A percentile compares a stretch with the other conserved stretches of the same genome.
Evolutionary conservation across 1,140 invertebrate genomes (phyloP).

Genomic region (Drosophila eugracilis): DNA sequence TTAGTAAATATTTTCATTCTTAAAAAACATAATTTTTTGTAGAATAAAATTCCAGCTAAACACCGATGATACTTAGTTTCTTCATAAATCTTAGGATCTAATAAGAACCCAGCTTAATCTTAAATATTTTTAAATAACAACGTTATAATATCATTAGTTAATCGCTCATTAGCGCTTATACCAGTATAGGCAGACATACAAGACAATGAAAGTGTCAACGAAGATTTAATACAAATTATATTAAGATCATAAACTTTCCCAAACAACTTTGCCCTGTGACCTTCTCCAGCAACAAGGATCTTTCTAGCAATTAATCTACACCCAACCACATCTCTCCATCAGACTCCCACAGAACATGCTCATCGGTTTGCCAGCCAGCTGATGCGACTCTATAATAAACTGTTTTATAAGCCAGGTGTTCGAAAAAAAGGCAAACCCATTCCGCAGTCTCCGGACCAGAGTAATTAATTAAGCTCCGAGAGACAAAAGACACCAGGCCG

Average conservation of each 20-base stretch:
- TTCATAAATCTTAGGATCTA: too few relatives aligned
- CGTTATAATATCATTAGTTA: too few relatives aligned
- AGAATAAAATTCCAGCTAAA: too few relatives aligned
- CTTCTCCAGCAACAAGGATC: not conserved
- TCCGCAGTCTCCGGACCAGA: slow-evolving; percentile 9
- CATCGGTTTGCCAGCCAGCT: not conserved
- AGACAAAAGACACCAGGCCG: slow-evolving; percentile 21
- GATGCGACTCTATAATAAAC: slow-evolving; percentile 16
- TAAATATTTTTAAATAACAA: too few relatives aligned
- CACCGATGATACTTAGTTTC: too few relatives aligned
- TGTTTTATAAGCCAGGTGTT: slow-evolving; percentile 38
- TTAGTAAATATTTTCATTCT: too few relatives aligned
- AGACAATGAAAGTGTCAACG: too few relatives aligned
- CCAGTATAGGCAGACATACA: too few relatives aligned
- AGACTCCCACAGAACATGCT: not conserved
- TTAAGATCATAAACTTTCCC: not conserved
- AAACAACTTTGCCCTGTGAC: not conserved
- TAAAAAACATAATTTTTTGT: too few relatives aligned
- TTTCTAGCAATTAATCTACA: not conserved
- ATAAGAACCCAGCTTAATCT: too few relatives aligned
- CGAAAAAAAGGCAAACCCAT: slow-evolving; percentile 12
- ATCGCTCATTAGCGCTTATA: too few relatives aligned
- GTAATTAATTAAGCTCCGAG: slow-evolving; percentile 39
- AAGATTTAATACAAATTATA: too few relatives aligned
- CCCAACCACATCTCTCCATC: not conserved